phyloP scores from a whole-genome alignment of 2,113 vertebrate species.

The Protobothrops flavoviridis region DNA sequence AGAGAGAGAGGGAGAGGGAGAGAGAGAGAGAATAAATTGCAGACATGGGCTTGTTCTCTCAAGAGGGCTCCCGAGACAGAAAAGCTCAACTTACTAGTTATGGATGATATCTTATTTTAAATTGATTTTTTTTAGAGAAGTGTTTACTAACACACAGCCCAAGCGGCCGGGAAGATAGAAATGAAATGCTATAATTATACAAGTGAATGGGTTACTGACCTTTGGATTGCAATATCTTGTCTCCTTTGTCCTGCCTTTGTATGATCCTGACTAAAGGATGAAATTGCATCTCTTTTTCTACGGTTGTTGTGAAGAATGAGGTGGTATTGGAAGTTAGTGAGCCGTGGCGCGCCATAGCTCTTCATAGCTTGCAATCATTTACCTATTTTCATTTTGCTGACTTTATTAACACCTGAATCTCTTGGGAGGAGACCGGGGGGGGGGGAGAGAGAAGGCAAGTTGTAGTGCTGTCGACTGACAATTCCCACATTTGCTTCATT shows the following conservation, averaged over 20 bases:
- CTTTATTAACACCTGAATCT: conserved; percentile 95
- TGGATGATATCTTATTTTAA: conserved; percentile 44
- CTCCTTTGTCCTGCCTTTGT: conserved; percentile 87
- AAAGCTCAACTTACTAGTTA: conserved; percentile 34
- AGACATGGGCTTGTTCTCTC: not conserved
- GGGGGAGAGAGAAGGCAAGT: conserved; percentile 69
- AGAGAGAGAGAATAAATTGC: conserved; percentile 1
- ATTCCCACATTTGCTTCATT: conserved; percentile 50
- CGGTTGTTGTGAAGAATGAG: conserved; percentile 78
- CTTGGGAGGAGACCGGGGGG: conserved; percentile 74
- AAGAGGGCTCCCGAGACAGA: conserved; percentile 6
- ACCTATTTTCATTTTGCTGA: conserved; percentile 80
- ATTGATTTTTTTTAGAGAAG: conserved; percentile 47
- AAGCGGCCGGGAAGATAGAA: conserved; percentile 74
- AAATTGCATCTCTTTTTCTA: conserved; percentile 87
- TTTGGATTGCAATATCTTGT: conserved; percentile 94
- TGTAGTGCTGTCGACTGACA: conserved; percentile 76
- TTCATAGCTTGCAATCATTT: conserved; percentile 79
- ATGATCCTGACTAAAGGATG: conserved; percentile 74
- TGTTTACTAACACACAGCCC: conserved; percentile 67
- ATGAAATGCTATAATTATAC: conserved; percentile 97
- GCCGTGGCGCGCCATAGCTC: conserved; percentile 77
- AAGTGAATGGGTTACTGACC: conserved; percentile 86
- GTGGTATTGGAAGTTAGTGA: conserved; percentile 89
- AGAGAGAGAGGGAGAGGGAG: too few species aligned